Evolutionary conservation across 2,113 vertebrate species (phyloP), one percentile per base, ranked within the genome.

Genomic region (Narcine bancroftii): DNA sequence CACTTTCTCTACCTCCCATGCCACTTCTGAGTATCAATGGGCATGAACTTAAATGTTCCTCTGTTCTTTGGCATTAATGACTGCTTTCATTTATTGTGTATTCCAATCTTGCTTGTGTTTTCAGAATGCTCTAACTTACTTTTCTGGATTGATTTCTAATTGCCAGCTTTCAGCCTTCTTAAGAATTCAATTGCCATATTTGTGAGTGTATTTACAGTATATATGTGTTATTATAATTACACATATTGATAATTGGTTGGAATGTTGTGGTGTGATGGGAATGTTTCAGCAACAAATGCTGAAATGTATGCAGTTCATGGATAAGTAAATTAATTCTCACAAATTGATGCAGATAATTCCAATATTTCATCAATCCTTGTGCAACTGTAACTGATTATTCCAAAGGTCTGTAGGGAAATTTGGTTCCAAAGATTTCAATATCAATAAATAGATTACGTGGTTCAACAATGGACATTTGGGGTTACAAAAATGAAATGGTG

Each of bases 401-500:
- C 95, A 96, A 95, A 95, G 95, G 95, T 96, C 96, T 95, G 93
- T 95, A 94, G 96, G 96, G 96, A 98, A 96, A 97, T 96, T 95
- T 95, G 93, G 94, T 97, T 97, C 95, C 95, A 95, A 95, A 96
- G 96, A 96, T 96, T 97, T 96, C 97, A 96, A 96, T 97, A 97
- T 96, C 96, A 97, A 96, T 98, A 98, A 97, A 96, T 96, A 96
- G 95, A 95, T 98, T 97, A 96, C 93, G 53, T 93, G 95, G 95
- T 95, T 95, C 94, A 75, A 96, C 95, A 94, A 95, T 95, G 96
- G 95, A 94, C 96, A 97, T 95, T 97, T 97, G 96, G 94, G 95
- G 96, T 96, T 95, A 96, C 96, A 96, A 97, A 97, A 97, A 97
- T 97, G 96, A 97, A 97, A 97, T 96, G 96, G 95, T 96, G 96